phyloP scores from a whole-genome alignment of 2,888 invertebrate species.

The Julus scanicus region DNA sequence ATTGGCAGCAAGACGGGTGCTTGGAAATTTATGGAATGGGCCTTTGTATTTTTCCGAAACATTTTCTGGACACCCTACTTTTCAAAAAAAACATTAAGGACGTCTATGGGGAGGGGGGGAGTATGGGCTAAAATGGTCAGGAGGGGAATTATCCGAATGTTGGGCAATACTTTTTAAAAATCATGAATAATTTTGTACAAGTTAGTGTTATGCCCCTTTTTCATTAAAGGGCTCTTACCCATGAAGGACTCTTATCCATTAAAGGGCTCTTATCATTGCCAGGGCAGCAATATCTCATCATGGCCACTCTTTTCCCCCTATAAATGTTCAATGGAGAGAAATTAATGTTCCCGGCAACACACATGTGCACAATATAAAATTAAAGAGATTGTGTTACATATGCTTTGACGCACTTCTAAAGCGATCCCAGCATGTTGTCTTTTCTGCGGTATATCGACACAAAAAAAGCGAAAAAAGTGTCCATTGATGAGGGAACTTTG shows the following conservation, averaged over 20 bases:
- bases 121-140: no score
- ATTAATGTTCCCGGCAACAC: conserved; percentile 48
- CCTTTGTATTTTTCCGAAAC: no score
- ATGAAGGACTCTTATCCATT: background rate
- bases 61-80: no score
- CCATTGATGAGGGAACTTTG: conserved; percentile 11
- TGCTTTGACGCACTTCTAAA: conserved; percentile 4
- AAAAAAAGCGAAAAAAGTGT: background rate
- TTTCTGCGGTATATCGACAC: background rate
- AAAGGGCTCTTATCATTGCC: background rate
- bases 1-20: no score
- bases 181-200: no score
- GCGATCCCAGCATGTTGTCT: conserved; percentile 33
- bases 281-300: background rate
- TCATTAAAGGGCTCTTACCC: background rate
- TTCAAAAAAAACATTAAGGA: no score
- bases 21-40: no score
- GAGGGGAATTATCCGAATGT: no score
- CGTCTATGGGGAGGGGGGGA: no score
- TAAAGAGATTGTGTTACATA: conserved; percentile 52
- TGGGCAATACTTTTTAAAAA: no score
- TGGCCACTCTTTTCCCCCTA: background rate
- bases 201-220: no score
- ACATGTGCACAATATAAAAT: conserved; percentile 10
- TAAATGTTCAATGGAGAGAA: background rate